Evolutionary conservation across 1,140 invertebrate species (phyloP).

Genomic region (Marisa cornuarietis): DNA sequence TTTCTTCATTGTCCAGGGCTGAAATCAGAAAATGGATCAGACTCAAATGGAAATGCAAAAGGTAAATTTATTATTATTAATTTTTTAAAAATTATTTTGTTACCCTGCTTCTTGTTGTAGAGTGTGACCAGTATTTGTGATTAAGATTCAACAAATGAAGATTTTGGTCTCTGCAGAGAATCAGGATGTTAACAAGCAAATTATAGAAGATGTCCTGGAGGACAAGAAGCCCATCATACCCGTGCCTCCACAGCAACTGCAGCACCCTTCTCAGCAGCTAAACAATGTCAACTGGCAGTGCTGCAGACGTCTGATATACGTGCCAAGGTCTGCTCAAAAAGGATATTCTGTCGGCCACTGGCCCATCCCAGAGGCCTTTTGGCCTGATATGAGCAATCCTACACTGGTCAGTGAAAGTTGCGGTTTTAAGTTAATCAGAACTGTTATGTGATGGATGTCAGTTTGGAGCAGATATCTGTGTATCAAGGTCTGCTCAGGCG

Average conservation of each 20-base stretch:
- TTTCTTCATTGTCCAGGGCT: constrained; percentile 18
- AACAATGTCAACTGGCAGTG: constrained; percentile 79
- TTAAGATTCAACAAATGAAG: not conserved
- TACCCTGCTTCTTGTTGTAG: no score
- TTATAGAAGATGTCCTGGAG: constrained; percentile 33
- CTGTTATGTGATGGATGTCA: not conserved
- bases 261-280: constrained; percentile 19
- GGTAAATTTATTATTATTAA: constrained; percentile 31
- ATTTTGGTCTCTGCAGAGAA: constrained; percentile 43
- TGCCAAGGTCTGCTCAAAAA: constrained; percentile 88
- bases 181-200: constrained; percentile 50
- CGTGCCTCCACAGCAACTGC: constrained; percentile 32
- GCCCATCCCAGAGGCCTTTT: constrained; percentile 98
- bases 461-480: not conserved
- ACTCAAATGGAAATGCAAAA: constrained; percentile 52
- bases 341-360: constrained; percentile 94
- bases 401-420: constrained; percentile 70
- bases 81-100: no score
- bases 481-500: not conserved
- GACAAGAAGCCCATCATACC: constrained; percentile 28
- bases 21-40: constrained; percentile 31
- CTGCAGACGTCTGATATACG: constrained; percentile 88
- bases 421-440: not conserved
- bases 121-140: no score
- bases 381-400: constrained; percentile 86